Evolutionary conservation across 2,113 vertebrate genomes (phyloP).

Genomic region (Pao palembangensis): DNA sequence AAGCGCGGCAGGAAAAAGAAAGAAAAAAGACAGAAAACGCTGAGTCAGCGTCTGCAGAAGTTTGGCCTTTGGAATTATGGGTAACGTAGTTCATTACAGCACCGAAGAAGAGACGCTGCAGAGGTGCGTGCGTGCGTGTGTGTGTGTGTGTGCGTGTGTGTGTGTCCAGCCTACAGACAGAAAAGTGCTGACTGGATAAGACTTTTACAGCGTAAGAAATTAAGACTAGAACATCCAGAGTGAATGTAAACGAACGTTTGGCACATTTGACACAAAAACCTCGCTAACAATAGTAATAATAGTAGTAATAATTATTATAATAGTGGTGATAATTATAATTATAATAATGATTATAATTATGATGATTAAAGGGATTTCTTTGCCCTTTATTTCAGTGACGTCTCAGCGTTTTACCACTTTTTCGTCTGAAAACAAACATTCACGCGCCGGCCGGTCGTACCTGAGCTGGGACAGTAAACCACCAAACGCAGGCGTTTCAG

Average conservation of each 20-base stretch:
- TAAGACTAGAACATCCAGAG: conserved; percentile 68
- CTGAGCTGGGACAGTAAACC: conserved; percentile 97
- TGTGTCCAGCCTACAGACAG: conserved; percentile 18
- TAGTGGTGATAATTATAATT: conserved; percentile 36
- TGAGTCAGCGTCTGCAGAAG: conserved; percentile 11
- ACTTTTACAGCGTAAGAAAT: conserved; percentile 73
- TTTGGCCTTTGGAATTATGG: conserved; percentile 85
- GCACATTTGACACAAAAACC: conserved; percentile 83
- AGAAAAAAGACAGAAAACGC: background rate
- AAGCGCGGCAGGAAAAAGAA: background rate
- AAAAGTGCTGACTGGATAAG: conserved; percentile 70
- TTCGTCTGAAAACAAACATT: conserved; percentile 88
- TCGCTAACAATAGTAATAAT: conserved; percentile 59
- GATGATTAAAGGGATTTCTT: conserved; percentile 32
- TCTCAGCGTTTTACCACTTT: conserved; percentile 73
- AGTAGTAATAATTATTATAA: conserved; percentile 47
- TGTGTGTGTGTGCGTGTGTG: conserved; percentile 11
- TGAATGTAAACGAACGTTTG: conserved; percentile 81
- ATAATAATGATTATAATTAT: no score
- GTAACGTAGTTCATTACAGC: conserved; percentile 65
- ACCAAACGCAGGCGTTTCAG: conserved; percentile 87
- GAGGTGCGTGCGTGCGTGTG: conserved; percentile 1
- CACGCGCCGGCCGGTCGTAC: conserved; percentile 99
- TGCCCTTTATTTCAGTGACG: conserved; percentile 62
- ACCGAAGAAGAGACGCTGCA: conserved; percentile 56